These are phyloP conservation scores for Salticus scenicus DNA, from an alignment of 2,888 invertebrate genomes.

Conservation along the genomic window DNA sequence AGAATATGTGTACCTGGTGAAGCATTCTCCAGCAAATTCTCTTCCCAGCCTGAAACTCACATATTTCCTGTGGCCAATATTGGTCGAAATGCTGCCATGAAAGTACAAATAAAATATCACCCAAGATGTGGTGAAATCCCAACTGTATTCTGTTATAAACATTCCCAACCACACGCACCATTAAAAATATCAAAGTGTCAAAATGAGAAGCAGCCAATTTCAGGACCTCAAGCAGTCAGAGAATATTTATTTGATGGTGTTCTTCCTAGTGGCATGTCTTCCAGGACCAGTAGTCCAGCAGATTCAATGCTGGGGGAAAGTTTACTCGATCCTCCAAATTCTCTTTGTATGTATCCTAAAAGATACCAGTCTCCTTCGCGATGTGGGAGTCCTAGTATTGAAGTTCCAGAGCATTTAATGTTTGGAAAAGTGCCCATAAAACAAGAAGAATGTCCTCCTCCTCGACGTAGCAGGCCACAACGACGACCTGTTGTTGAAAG, in stretches of 20 bases:
- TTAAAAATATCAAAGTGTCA: slow-evolving; percentile 26
- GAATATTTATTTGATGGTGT: slow-evolving; percentile 41
- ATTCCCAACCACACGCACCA: slow-evolving; percentile 35
- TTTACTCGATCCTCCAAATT: slow-evolving; percentile 76
- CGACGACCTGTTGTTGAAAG: slow-evolving; percentile 85
- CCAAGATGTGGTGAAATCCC: slow-evolving; percentile 86
- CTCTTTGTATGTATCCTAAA: slow-evolving; percentile 73
- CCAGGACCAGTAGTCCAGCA: slow-evolving; percentile 71
- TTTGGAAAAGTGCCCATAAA: slow-evolving; percentile 70
- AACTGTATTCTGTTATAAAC: slow-evolving; percentile 78
- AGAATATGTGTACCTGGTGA: slow-evolving; percentile 82
- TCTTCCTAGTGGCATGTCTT: slow-evolving; percentile 28
- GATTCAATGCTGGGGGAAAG: slow-evolving; percentile 75
- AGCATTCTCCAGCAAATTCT: slow-evolving; percentile 79
- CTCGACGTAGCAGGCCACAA: slow-evolving; percentile 82
- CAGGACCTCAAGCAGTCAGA: neutral
- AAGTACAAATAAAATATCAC: slow-evolving; percentile 79
- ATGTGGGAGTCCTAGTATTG: slow-evolving; percentile 74
- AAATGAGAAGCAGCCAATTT: slow-evolving; percentile 10
- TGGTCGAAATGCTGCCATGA: slow-evolving; percentile 81
- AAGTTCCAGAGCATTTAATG: slow-evolving; percentile 75
- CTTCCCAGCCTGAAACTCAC: slow-evolving; percentile 80
- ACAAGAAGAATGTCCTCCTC: slow-evolving; percentile 69
- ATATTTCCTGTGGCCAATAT: slow-evolving; percentile 83
- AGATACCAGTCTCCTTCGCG: slow-evolving; percentile 75